Evolutionary conservation across 2,888 invertebrate species (phyloP).

Genomic region (Syrphus vitripennis): DNA sequence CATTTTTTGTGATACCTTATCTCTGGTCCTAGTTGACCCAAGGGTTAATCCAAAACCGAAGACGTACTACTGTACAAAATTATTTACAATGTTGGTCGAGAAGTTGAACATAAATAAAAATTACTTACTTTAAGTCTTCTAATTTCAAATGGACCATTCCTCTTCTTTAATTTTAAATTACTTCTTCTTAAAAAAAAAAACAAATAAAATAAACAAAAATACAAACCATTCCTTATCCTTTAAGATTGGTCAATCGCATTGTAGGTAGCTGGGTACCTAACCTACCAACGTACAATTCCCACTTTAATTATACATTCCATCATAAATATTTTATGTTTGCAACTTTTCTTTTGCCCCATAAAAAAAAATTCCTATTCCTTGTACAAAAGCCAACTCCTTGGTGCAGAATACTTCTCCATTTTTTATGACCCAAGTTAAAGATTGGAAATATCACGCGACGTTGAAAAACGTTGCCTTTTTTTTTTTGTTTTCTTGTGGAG

Average conservation of each 20-base stretch:
- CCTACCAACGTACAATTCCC: slow-evolving; percentile 2
- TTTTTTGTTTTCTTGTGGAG: not conserved
- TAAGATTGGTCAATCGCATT: not conserved
- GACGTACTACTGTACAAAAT: no score
- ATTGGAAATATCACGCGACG: slow-evolving; percentile 31
- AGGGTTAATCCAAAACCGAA: no score
- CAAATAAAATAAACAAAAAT: not conserved
- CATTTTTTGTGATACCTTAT: no score
- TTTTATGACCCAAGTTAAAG: not conserved
- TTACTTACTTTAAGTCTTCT: no score
- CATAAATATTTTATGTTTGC: slow-evolving; percentile 17
- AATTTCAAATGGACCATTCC: no score
- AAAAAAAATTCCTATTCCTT: not conserved
- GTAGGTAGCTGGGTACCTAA: no score
- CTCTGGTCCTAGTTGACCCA: no score
- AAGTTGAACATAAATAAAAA: no score
- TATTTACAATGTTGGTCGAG: no score
- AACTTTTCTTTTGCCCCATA: not conserved
- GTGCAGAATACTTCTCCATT: not conserved
- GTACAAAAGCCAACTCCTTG: not conserved
- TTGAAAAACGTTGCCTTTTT: not conserved
- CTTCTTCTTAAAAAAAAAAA: not conserved
- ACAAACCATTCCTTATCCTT: not conserved
- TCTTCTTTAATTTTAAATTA: not conserved
- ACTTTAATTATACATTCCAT: slow-evolving; percentile 3